Evolutionary conservation across 2,888 invertebrate genomes (phyloP).

Genomic region (Thyatira batis): DNA sequence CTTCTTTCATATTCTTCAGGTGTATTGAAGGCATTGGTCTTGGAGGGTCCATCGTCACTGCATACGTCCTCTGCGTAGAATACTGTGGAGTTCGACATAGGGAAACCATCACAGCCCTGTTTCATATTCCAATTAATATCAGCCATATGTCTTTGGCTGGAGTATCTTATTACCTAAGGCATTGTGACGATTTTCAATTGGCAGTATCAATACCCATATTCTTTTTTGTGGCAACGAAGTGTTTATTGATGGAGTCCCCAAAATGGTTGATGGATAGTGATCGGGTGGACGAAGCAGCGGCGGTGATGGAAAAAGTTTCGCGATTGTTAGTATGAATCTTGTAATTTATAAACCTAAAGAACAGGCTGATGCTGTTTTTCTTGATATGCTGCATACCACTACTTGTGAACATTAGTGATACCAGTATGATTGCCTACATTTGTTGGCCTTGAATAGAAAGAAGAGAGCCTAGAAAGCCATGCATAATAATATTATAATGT

Average conservation of each 20-base stretch:
- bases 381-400: too few species aligned
- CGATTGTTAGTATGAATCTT: slow-evolving; percentile 51
- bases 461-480: too few species aligned
- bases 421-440: too few species aligned
- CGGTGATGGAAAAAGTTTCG: slow-evolving; percentile 53
- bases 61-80: slow-evolving; percentile 60
- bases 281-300: slow-evolving; percentile 40
- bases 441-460: too few species aligned
- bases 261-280: slow-evolving; percentile 67
- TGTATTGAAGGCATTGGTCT: slow-evolving; percentile 59
- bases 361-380: too few species aligned
- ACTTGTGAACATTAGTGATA: too few species aligned
- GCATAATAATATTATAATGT: not conserved
- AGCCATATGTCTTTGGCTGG: slow-evolving; percentile 57
- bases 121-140: slow-evolving; percentile 59
- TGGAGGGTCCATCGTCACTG: slow-evolving; percentile 61
- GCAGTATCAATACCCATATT: slow-evolving; percentile 60
- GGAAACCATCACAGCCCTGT: slow-evolving; percentile 56
- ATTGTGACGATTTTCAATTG: slow-evolving; percentile 57
- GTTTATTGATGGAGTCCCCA: slow-evolving; percentile 57
- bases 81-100: slow-evolving; percentile 54
- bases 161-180: slow-evolving; percentile 55
- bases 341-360: too few species aligned
- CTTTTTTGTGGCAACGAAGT: slow-evolving; percentile 39
- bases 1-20: slow-evolving; percentile 50